phyloP scores from a whole-genome alignment of 2,113 vertebrate species.

The Dermatemys mawii region DNA sequence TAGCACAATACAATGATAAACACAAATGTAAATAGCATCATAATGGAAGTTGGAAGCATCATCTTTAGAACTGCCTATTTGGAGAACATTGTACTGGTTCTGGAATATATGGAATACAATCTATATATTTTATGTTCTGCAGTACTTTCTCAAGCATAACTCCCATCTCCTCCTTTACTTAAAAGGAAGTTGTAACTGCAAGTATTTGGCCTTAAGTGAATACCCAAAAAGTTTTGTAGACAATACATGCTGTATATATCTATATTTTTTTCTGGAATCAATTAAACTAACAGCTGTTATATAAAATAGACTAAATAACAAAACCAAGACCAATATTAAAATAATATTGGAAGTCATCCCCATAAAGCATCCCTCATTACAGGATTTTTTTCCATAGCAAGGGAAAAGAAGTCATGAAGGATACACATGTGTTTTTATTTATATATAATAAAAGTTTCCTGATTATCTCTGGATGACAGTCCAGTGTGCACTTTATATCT shows the following conservation, averaged over 20 bases:
- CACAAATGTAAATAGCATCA: not conserved
- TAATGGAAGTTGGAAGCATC: not conserved
- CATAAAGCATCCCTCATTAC: not conserved
- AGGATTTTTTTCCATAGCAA: not conserved
- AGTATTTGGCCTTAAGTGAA: not conserved
- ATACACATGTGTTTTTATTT: too few relatives aligned
- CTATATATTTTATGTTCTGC: not conserved
- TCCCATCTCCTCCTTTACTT: not conserved
- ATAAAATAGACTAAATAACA: not conserved
- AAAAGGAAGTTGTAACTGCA: not conserved
- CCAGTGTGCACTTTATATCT: not conserved
- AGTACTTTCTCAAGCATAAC: not conserved
- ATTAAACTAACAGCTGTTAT: not conserved
- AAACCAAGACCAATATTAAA: not conserved
- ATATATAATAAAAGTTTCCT: too few relatives aligned
- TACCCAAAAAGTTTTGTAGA: not conserved
- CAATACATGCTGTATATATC: not conserved
- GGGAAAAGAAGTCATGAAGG: not conserved
- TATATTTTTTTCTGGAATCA: not conserved
- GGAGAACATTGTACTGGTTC: not conserved
- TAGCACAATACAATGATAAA: not conserved
- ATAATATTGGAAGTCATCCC: not conserved
- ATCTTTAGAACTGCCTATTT: not conserved
- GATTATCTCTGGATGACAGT: not conserved
- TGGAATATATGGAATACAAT: accelerated